Percentiles rank a stretch among this genome's conserved stretches.
These are phyloP conservation scores for Entomyzon cyanotis DNA, from an alignment of 2,113 vertebrate species.

Conservation along the genomic window DNA sequence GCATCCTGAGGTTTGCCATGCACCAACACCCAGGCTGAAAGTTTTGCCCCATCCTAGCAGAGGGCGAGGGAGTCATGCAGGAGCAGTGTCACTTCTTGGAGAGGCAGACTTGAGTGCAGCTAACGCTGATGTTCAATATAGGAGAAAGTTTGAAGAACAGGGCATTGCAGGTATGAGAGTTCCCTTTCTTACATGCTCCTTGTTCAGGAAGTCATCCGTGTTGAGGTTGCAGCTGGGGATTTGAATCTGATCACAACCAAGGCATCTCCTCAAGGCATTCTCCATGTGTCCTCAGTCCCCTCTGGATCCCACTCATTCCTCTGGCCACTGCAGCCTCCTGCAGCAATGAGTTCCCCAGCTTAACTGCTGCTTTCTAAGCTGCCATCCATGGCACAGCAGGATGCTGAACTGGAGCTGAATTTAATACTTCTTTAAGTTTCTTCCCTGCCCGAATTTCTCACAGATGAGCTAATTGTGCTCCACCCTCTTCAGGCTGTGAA, in stretches of 20 bases:
- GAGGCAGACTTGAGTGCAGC: not conserved
- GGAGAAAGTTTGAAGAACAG: not conserved
- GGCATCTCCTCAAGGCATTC: not conserved
- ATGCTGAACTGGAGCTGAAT: not conserved
- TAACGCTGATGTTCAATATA: not conserved
- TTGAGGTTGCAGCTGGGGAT: not conserved
- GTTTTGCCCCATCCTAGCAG: not conserved
- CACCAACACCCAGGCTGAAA: not conserved
- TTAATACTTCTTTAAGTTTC: not conserved
- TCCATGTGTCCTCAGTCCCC: rapidly evolving
- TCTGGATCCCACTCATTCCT: not conserved
- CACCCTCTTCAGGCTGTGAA: slow-evolving; percentile 42
- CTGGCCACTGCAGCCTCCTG: not conserved
- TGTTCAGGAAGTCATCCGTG: not conserved
- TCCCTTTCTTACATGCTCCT: not conserved
- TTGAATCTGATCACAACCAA: not conserved
- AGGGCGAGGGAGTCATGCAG: not conserved
- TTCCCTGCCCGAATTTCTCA: slow-evolving; percentile 18
- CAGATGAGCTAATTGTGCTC: slow-evolving; percentile 35
- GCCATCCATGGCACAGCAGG: too few relatives aligned
- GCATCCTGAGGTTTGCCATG: not conserved
- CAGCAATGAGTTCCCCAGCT: not conserved
- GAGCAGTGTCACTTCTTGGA: not conserved
- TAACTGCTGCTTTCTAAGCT: not conserved
- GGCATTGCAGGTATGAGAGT: not conserved